Evolutionary conservation across 64 coral and sea anemone species (phyloP).

Genomic region (Montipora sp.): DNA sequence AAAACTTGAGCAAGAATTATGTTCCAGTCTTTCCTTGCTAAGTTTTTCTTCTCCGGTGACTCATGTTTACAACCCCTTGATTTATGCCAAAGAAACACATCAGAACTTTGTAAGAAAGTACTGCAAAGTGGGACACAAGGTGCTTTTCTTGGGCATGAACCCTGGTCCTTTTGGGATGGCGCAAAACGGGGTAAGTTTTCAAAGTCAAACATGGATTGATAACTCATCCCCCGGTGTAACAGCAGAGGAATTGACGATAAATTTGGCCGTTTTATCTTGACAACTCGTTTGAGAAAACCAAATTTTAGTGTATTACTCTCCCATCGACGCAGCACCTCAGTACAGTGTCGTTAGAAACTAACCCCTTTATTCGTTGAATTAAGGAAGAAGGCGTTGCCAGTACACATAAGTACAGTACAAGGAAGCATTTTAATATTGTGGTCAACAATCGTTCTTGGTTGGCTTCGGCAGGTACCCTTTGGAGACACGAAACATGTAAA

Average conservation of each 20-base stretch:
- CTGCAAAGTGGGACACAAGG: conserved; percentile 72
- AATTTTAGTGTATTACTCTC: not conserved
- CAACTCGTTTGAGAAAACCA: not conserved
- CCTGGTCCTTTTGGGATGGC: conserved; percentile 96
- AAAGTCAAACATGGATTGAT: not conserved
- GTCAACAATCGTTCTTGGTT: not conserved
- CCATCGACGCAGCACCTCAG: too few relatives aligned
- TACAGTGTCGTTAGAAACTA: too few relatives aligned
- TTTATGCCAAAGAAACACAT: conserved; percentile 77
- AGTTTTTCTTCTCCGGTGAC: conserved; percentile 59
- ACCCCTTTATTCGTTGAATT: too few relatives aligned
- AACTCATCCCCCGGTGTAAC: too few relatives aligned
- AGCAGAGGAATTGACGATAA: too few relatives aligned
- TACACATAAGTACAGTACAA: too few relatives aligned
- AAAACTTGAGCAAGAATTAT: conserved; percentile 53
- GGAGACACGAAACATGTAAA: conserved; percentile 88
- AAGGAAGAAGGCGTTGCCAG: too few relatives aligned
- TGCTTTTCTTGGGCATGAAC: conserved; percentile 91
- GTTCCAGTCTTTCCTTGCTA: conserved; percentile 33
- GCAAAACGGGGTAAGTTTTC: conserved; percentile 82
- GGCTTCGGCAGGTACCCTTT: conserved; percentile 76
- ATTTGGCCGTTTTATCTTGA: too few relatives aligned
- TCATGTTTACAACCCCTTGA: conserved; percentile 83
- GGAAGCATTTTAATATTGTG: not conserved
- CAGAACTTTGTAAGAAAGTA: conserved; percentile 74